Evolutionary conservation across 2,797 vertebrate genomes (phyloP).

Genomic region (Ptychadena robeensis): DNA sequence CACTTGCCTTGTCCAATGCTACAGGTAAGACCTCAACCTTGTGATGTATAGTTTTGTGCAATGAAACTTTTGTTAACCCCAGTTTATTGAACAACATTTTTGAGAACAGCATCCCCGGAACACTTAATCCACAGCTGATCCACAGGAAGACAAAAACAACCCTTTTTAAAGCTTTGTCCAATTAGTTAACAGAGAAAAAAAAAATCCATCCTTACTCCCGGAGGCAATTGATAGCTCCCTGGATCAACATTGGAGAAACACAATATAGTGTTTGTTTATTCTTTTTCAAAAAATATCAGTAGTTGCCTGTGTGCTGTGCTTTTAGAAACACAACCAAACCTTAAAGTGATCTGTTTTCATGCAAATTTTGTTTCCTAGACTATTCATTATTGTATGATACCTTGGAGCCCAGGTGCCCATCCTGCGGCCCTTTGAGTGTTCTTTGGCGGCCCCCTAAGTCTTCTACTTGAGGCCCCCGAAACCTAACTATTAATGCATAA

Average conservation of each 20-base stretch:
- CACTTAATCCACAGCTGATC: background rate
- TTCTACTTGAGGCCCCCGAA: no score
- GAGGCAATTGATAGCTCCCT: background rate
- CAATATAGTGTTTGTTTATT: background rate
- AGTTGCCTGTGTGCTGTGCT: background rate
- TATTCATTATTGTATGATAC: no score
- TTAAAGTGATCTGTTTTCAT: background rate
- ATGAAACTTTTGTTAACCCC: background rate
- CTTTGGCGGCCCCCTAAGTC: no score
- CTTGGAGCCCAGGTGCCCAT: no score
- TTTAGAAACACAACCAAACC: background rate
- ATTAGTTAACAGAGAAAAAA: background rate
- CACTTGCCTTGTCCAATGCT: conserved; percentile 88
- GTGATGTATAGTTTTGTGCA: background rate
- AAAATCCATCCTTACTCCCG: background rate
- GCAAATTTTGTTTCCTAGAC: no score
- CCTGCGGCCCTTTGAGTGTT: no score
- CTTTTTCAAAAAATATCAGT: background rate
- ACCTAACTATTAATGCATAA: no score
- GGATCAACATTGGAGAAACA: background rate
- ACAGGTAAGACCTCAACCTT: conserved; percentile 79
- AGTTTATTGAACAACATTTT: no score
- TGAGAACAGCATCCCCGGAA: background rate
- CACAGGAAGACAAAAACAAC: background rate
- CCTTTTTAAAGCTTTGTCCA: background rate